Percentiles rank a stretch among this genome's conserved stretches.
These are phyloP conservation scores for Vultur gryphus DNA, from an alignment of 2,797 vertebrate genomes.

Conservation along the genomic window DNA sequence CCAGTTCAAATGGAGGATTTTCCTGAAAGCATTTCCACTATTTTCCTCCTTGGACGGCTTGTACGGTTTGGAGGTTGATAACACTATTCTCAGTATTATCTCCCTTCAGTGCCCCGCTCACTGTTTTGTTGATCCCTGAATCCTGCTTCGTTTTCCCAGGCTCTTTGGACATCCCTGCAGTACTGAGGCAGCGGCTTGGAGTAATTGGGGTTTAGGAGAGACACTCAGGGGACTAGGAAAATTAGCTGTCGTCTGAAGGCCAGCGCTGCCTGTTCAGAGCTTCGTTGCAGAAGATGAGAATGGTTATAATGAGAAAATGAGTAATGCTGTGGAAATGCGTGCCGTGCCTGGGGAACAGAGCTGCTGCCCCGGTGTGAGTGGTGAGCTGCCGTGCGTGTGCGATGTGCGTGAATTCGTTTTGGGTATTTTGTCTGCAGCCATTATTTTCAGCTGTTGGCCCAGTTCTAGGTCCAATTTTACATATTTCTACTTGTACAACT, in stretches of 20 bases:
- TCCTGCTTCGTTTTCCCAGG: neutral
- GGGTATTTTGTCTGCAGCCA: neutral
- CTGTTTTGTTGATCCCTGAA: neutral
- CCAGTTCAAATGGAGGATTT: neutral
- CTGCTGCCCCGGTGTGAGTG: neutral
- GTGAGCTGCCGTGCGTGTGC: accelerated
- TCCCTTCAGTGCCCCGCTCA: neutral
- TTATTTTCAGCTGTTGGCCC: neutral
- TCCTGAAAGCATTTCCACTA: neutral
- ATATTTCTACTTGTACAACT: neutral
- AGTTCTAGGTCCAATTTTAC: neutral
- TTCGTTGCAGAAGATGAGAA: neutral
- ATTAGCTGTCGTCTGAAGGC: neutral
- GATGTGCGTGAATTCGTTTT: accelerated
- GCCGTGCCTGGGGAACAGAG: neutral
- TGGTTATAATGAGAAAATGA: neutral
- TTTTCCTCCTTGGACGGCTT: neutral
- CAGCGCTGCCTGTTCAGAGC: accelerated
- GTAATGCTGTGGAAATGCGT: neutral
- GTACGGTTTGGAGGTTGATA: neutral
- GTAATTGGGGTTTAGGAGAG: neutral
- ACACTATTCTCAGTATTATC: neutral
- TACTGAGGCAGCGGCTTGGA: neutral
- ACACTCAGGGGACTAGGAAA: neutral
- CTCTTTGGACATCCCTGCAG: neutral